Conservation (phyloP, 1,140 invertebrate genomes). For the Achatina immaculata region DNA sequence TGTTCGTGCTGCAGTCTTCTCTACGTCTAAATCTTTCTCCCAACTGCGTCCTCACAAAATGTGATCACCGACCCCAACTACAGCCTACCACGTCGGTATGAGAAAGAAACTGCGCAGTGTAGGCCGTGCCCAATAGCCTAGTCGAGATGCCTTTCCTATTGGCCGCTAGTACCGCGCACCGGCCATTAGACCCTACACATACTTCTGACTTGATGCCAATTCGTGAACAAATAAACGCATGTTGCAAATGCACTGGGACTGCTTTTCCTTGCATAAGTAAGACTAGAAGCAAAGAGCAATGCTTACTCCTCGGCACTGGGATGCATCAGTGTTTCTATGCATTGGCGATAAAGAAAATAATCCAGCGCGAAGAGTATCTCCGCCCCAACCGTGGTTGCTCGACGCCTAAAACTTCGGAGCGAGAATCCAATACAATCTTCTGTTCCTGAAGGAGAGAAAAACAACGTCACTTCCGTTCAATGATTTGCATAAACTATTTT, state of each 20-base stretch:
- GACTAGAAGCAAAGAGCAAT: background rate
- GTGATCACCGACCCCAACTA: no score
- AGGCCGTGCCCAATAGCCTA: background rate
- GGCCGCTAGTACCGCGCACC: slow-evolving; percentile 5
- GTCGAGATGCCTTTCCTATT: slow-evolving; percentile 7
- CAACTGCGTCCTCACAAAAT: no score
- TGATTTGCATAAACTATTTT: no score
- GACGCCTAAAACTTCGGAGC: background rate
- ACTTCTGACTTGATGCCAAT: background rate
- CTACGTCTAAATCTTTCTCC: no score
- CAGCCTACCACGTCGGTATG: background rate
- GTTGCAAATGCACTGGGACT: background rate
- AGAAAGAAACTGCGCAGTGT: background rate
- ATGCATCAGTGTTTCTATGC: background rate
- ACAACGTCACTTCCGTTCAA: background rate
- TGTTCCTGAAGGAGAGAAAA: background rate
- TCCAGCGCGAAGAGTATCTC: background rate
- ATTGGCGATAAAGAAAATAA: background rate
- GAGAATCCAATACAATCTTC: slow-evolving; percentile 12
- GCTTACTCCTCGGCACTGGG: background rate
- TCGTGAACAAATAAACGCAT: no score
- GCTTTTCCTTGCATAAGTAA: background rate
- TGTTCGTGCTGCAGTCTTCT: no score
- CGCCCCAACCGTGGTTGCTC: background rate
- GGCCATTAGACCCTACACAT: background rate